phyloP scores from a whole-genome alignment of 2,888 invertebrate genomes.

The Pycnomerus fuliginosus region DNA sequence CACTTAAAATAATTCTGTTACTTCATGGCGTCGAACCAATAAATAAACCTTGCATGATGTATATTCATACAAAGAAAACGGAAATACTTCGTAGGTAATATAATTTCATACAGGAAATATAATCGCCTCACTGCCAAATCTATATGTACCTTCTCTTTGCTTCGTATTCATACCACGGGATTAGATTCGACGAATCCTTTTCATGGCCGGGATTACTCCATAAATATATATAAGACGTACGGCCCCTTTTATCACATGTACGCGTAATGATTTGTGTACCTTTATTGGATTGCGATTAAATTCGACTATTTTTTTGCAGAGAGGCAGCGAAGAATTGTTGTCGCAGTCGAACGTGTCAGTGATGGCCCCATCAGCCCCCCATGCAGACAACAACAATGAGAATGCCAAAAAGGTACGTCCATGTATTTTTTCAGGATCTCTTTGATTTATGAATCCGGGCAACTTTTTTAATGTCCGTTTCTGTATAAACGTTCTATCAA shows the following conservation, averaged over 20 bases:
- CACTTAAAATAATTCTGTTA: conserved; percentile 13
- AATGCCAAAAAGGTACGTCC: conserved; percentile 89
- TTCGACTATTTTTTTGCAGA: conserved; percentile 62
- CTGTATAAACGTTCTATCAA: conserved; percentile 4
- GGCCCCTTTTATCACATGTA: conserved; percentile 14
- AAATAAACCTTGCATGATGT: conserved; percentile 10
- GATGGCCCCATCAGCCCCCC: conserved; percentile 89
- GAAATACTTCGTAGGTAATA: conserved; percentile 17
- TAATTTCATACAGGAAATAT: conserved; percentile 23
- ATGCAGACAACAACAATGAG: conserved; percentile 90
- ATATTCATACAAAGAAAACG: conserved; percentile 8
- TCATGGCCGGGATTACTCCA: conserved; percentile 24
- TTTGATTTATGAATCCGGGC: conserved; percentile 15
- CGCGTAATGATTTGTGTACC: conserved; percentile 1
- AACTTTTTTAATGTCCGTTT: conserved; percentile 2
- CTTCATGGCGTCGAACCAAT: conserved; percentile 6
- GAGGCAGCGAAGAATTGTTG: conserved; percentile 96
- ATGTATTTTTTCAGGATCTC: not conserved
- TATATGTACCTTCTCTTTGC: conserved; percentile 11
- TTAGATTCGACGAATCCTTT: conserved; percentile 20
- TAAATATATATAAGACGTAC: conserved; percentile 20
- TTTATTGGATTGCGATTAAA: conserved; percentile 1
- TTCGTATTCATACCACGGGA: conserved; percentile 8
- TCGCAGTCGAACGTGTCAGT: conserved; percentile 92
- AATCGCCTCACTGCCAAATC: conserved; percentile 18